These are phyloP conservation scores for Xylocopa sonorina DNA, from an alignment of 1,140 invertebrate species.

Conservation along the genomic window DNA sequence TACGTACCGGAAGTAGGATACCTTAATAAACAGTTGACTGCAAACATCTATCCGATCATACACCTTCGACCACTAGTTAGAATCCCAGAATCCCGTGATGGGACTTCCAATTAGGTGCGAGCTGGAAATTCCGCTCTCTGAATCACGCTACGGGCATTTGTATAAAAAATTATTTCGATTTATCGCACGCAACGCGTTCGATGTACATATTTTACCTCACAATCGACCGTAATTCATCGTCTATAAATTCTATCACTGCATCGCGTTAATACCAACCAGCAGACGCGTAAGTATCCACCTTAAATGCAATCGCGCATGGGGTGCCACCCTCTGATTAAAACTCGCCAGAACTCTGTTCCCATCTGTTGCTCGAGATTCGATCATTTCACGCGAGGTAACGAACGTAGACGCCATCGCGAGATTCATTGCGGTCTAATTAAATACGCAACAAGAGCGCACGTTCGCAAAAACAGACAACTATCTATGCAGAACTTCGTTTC, in stretches of 20 bases:
- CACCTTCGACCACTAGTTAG: not conserved
- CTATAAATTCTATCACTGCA: not conserved
- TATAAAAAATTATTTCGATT: slow-evolving; percentile 1
- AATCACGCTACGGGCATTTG: slow-evolving; percentile 24
- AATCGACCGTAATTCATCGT: not conserved
- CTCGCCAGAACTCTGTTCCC: not conserved
- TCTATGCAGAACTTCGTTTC: too few relatives aligned
- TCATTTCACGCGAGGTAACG: too few relatives aligned
- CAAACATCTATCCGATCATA: slow-evolving; percentile 10
- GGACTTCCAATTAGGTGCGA: not conserved
- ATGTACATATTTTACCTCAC: not conserved
- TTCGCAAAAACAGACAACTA: too few relatives aligned
- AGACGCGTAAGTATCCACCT: too few relatives aligned
- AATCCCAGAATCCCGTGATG: not conserved
- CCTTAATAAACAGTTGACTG: slow-evolving; percentile 11
- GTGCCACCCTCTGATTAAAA: too few relatives aligned
- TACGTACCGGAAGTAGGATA: not conserved
- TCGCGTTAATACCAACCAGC: too few relatives aligned
- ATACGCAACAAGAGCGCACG: too few relatives aligned
- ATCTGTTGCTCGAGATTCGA: too few relatives aligned
- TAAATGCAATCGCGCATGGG: too few relatives aligned
- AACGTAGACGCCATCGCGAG: too few relatives aligned
- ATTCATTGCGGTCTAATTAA: too few relatives aligned
- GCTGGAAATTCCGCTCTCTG: slow-evolving; percentile 44
- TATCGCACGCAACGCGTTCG: not conserved